Evolutionary conservation across 1,140 invertebrate species (phyloP), one percentile per base, ranked within the genome.

Genomic region (Eubasilissa regina): DNA sequence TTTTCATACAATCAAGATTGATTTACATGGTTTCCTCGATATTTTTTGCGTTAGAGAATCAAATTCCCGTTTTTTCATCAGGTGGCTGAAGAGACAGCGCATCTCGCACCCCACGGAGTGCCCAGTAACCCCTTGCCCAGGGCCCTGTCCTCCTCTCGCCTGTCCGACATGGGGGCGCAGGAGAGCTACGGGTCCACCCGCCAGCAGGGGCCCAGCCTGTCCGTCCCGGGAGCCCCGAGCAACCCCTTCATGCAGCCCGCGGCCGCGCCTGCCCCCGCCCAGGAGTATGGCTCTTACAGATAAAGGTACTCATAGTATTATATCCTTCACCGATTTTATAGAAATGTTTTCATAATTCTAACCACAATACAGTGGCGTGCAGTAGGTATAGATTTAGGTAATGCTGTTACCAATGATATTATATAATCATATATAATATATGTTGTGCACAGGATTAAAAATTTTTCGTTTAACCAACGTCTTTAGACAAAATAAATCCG

Each of bases 21-120:
- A n/a, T n/a, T n/a, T n/a, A n/a, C n/a, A n/a, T n/a, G n/a, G n/a
- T n/a, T n/a, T n/a, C n/a, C n/a, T n/a, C n/a, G n/a, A n/a, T n/a
- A n/a, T n/a, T n/a, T n/a, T n/a, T n/a, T n/a, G n/a, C n/a, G n/a
- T n/a, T n/a, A n/a, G n/a, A n/a, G n/a, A n/a, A n/a, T n/a, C n/a
- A n/a, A n/a, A n/a, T n/a, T n/a, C n/a, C n/a, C 11, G 11, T 15
- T n/a, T 12, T 72, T 12, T 12, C 3, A 35, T 44, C 35, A 93
- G 89, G 94, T 95, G 25, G 93, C 95, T 0, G 95, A 97, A 85
- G 96, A 95, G 83, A 96, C 94, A 7, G 92, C 93, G 35, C 96
- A 97, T 86, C 90, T 98, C 83, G 97, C 97, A 15, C 97, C 97
- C 0, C 97, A 98, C 85, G 97, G 97, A 8, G 97, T 99, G 17